Conservation (phyloP, 2,888 invertebrate genomes). For the Sclerodermus sp. region DNA sequence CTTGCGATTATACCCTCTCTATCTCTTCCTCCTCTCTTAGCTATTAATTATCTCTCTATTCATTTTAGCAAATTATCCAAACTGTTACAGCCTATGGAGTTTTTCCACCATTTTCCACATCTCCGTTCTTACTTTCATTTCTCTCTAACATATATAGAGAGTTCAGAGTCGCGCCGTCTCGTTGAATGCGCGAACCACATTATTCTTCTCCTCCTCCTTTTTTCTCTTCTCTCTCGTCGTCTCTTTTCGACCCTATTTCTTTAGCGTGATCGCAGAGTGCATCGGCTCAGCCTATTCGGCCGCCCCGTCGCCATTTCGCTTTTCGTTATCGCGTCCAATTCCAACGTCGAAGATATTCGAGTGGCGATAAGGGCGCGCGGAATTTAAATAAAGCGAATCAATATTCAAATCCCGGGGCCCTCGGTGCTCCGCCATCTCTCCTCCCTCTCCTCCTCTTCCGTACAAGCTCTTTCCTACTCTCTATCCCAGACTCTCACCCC, state of each 20-base stretch:
- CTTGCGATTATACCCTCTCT: too few relatives aligned
- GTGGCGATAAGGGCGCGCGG: slow-evolving; percentile 38
- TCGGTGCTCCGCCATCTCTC: slow-evolving; percentile 8
- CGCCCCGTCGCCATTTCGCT: slow-evolving; percentile 45
- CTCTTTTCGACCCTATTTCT: slow-evolving; percentile 4
- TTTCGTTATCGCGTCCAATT: slow-evolving; percentile 56
- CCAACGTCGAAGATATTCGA: slow-evolving; percentile 51
- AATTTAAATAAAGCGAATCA: slow-evolving; percentile 59
- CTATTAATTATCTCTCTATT: too few relatives aligned
- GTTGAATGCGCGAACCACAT: too few relatives aligned
- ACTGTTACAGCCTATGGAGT: too few relatives aligned
- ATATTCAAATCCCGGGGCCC: slow-evolving; percentile 55
- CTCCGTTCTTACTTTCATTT: too few relatives aligned
- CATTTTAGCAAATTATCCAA: too few relatives aligned
- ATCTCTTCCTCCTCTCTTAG: too few relatives aligned
- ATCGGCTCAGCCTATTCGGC: slow-evolving; percentile 33
- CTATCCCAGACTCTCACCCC: slow-evolving; percentile 31
- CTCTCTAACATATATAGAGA: too few relatives aligned
- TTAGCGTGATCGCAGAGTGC: slow-evolving; percentile 10
- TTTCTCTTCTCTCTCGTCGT: background rate
- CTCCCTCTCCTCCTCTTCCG: slow-evolving; percentile 4
- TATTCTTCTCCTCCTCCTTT: too few relatives aligned
- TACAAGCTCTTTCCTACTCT: slow-evolving; percentile 47
- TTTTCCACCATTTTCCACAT: too few relatives aligned
- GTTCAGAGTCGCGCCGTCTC: too few relatives aligned